phyloP scores from a whole-genome alignment of 2,888 invertebrate species.

The Cosmia trapezina region DNA sequence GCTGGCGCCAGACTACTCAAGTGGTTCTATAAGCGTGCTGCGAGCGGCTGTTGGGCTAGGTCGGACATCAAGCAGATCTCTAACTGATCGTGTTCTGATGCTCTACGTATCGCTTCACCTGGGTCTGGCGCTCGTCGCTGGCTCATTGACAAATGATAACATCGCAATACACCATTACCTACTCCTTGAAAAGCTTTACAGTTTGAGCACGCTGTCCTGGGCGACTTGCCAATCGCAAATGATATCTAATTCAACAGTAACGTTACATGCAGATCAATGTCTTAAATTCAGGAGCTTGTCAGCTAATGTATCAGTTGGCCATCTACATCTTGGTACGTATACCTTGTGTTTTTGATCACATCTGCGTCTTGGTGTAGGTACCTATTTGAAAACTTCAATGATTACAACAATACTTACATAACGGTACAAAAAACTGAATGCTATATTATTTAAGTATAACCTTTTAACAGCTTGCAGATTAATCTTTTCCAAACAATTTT shows the following conservation, averaged over 20 bases:
- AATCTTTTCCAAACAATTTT: too few species aligned
- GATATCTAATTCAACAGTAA: conserved; percentile 16
- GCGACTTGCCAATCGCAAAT: conserved; percentile 28
- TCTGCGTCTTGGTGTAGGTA: too few species aligned
- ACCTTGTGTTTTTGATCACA: too few species aligned
- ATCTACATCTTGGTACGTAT: too few species aligned
- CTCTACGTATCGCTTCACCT: conserved; percentile 1
- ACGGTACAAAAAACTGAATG: too few species aligned
- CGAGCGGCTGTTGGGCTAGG: conserved; percentile 72
- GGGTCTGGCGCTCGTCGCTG: conserved; percentile 15
- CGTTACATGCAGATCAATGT: neutral
- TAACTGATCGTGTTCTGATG: conserved; percentile 30
- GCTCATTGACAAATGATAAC: conserved; percentile 30
- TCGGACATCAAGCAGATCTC: conserved; percentile 68
- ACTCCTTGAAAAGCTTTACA: conserved; percentile 18
- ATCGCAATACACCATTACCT: conserved; percentile 8
- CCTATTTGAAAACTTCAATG: too few species aligned
- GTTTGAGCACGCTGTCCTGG: conserved; percentile 13
- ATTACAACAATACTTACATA: too few species aligned
- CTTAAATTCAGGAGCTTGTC: too few species aligned
- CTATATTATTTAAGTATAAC: too few species aligned
- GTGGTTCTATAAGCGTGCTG: conserved; percentile 76
- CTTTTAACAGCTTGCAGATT: too few species aligned
- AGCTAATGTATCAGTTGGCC: too few species aligned
- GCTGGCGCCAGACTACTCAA: conserved; percentile 71